Evolutionary conservation across 2,888 invertebrate genomes (phyloP), one percentile per base, ranked within the genome.

Genomic region (Agrotis segetum): DNA sequence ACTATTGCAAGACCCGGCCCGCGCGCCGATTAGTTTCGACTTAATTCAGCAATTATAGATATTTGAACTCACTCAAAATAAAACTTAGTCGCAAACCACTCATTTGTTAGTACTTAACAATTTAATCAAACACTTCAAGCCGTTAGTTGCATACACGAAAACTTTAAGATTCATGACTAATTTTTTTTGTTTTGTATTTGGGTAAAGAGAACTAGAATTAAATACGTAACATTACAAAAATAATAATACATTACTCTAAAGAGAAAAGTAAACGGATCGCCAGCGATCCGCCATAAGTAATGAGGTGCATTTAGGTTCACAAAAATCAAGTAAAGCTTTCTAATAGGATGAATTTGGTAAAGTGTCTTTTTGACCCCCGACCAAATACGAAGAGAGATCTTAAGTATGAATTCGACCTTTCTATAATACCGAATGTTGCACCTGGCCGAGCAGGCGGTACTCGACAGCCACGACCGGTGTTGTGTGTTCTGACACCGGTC

Each of bases 1-100:
- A 84, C 91, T 94, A 95, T 96, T 96, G 96, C 96, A 94, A 92
- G 89, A 92, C 93, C 95, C 95, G 95, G 95, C 96, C 95, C 86
- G 88, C 85, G 85, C 86, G 91, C 89, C 86, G 87, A 82, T 83
- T 79, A 85, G 76, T 83, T 86, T 85, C 82, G 86, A 88, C 88
- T 87, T 87, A 88, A 79, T 85, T 87, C 78, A 78, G 81, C 78
- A 85, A 88, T 69, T 85, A 79, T 64, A 74, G 50, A 50, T 79
- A 85, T 82, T 83, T 87, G 85, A 90, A 90, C 88, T 87, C 89
- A 90, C 90, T 90, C 89, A 86, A 91, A 89, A 91, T 87, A 91
- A 93, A 94, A 92, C 91, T 92, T 92, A 91, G 89, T 93, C 89
- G 88, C 91, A 93, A 95, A 93, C 91, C 94, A 95, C 94, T 93